A percentile compares a stretch with the other conserved stretches of the same genome.
Evolutionary conservation across 2,113 vertebrate genomes (phyloP).

Genomic region (Murina feae): DNA sequence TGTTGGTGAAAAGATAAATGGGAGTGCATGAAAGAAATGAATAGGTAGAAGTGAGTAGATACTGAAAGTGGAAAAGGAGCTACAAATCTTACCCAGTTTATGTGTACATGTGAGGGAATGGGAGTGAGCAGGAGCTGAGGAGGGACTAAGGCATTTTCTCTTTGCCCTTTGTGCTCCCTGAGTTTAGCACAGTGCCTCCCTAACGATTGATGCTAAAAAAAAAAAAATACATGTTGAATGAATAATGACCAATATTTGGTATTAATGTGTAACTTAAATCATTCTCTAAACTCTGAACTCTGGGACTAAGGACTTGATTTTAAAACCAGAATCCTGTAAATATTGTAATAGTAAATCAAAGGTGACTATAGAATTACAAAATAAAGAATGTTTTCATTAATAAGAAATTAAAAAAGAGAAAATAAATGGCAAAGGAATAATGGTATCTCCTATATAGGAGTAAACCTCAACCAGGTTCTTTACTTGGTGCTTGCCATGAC

Average conservation of each 20-base stretch:
- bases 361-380: not conserved
- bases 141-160: not conserved
- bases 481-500: not conserved
- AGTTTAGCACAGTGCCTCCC: not conserved
- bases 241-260: not conserved
- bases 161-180: not conserved
- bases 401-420: not conserved
- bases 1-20: not conserved
- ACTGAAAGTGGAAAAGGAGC: not conserved
- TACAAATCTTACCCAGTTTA: not conserved
- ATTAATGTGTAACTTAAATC: not conserved
- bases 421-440: not conserved
- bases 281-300: not conserved
- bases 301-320: not conserved
- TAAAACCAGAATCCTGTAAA: not conserved
- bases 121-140: not conserved
- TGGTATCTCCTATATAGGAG: not conserved
- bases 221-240: not conserved
- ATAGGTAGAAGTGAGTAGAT: not conserved
- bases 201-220: not conserved
- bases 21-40: not conserved
- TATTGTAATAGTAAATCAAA: not conserved
- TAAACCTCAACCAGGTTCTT: not conserved
- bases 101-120: not conserved
- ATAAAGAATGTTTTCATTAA: not conserved